A percentile compares a stretch with the other conserved stretches of the same genome.
These are phyloP conservation scores for Euzetes globulus DNA, from an alignment of 2,888 invertebrate genomes.

Conservation along the genomic window DNA sequence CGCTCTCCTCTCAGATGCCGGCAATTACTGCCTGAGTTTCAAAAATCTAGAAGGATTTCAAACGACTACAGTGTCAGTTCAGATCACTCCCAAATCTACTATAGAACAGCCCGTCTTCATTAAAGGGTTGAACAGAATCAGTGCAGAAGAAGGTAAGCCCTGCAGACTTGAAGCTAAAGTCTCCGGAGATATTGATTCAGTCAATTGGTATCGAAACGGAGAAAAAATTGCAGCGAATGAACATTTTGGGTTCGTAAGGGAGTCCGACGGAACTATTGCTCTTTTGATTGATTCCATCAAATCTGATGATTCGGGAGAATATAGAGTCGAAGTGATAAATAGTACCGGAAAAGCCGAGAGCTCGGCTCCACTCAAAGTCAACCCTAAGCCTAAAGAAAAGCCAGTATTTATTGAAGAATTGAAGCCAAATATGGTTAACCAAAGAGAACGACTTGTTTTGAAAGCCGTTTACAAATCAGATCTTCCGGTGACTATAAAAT, in stretches of 20 bases:
- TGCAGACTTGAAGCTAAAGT: conserved; percentile 62
- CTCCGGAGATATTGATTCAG: conserved; percentile 52
- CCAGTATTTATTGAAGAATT: conserved; percentile 38
- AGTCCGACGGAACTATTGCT: conserved; percentile 63
- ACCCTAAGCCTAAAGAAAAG: conserved; percentile 30
- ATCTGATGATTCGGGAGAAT: conserved; percentile 46
- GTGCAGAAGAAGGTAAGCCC: conserved; percentile 63
- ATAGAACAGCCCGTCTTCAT: conserved; percentile 58
- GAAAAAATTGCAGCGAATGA: conserved; percentile 53
- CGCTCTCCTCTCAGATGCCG: conserved; percentile 65
- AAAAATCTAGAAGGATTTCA: neutral
- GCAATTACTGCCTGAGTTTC: conserved; percentile 56
- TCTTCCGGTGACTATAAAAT: conserved; percentile 33
- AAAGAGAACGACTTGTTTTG: conserved; percentile 66
- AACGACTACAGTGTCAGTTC: neutral
- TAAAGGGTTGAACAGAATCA: conserved; percentile 61
- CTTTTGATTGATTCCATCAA: conserved; percentile 52
- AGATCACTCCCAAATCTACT: conserved; percentile 6
- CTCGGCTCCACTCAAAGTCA: conserved; percentile 34
- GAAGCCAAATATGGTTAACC: conserved; percentile 16
- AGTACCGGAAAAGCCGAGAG: conserved; percentile 45
- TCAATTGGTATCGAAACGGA: conserved; percentile 65
- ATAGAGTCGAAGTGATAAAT: conserved; percentile 46
- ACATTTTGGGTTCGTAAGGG: conserved; percentile 37
- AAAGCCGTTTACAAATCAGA: conserved; percentile 65